Base-by-base conservation (phyloP, 2,888 invertebrate species). In the Sabellastarte sp. region DNA sequence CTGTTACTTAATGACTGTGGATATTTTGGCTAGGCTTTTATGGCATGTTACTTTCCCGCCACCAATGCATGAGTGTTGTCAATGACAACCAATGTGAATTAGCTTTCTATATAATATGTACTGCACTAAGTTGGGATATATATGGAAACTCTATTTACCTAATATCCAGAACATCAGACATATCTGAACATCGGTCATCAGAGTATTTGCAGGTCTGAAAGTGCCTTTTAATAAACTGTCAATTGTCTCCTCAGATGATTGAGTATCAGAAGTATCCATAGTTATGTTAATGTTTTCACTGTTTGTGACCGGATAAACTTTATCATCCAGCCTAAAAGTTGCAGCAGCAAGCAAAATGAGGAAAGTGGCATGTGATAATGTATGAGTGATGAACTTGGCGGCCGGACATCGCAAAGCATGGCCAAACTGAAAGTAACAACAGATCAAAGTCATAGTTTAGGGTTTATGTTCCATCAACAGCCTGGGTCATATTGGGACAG, bases 351-450 rank as follows among this genome's bases (percentile, higher is more conserved):
- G 86, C 66, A 90, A 79, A 1, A 87, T 76, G 58, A 90, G 86
- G 83, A 91, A 91, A 66, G 89, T 84, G 61, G 89, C 77, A 79
- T 90, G 90, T 20, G 89, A 88, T 24, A 89, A 87, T 3, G 88
- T 86, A 75, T 89, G 89, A 60, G 88, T 89, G 73, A 91, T 87
- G 84, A 90, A 89, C 83, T 89, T 89, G 80, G 90, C 90, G 69
- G 90, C 86, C 32, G 91, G 91, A 73, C 89, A 84, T 85, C 84
- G 52, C 78, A 84, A 78, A 26, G 80, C 76, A 65, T 77, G 77
- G 61, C 83, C 82, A 53, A 82, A 72, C 84, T 84, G 74, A 31
- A 67, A 67, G 5, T n/a, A 31, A 20, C 10, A 41, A 41, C 41
- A 41, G 20, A 41, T n/a, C n/a, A n/a, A n/a, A n/a, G n/a, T n/a